These are phyloP conservation scores for Orchestia grillus DNA, from an alignment of 1,140 invertebrate species.

Conservation along the genomic window DNA sequence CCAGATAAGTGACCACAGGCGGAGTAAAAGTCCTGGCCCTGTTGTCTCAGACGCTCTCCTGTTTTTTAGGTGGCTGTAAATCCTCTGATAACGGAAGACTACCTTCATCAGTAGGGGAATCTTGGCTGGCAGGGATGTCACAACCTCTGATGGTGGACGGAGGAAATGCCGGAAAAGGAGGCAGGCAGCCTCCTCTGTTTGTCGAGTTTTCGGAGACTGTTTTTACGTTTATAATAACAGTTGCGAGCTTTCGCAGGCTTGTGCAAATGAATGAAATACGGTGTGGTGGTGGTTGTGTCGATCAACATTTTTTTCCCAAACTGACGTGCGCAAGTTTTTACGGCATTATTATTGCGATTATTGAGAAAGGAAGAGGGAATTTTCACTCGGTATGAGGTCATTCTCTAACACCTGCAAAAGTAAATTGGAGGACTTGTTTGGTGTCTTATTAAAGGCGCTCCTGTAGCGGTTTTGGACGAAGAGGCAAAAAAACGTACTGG, in stretches of 20 bases:
- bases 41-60: constrained; percentile 5
- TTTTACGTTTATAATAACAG: background rate
- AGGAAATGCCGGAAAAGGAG: background rate
- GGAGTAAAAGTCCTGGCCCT: background rate
- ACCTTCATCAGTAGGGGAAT: background rate
- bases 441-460: background rate
- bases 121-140: background rate
- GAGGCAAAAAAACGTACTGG: background rate
- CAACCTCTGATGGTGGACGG: background rate
- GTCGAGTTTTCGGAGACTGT: background rate
- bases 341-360: background rate
- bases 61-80: background rate
- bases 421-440: background rate
- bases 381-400: background rate
- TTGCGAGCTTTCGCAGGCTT: background rate
- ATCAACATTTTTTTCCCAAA: background rate
- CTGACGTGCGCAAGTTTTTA: background rate
- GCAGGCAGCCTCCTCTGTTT: background rate
- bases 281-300: background rate
- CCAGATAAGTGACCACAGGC: constrained; percentile 5
- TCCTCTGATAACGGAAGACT: constrained; percentile 7
- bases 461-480: background rate
- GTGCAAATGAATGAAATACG: background rate
- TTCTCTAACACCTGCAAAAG: background rate
- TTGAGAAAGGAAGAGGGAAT: background rate